Conservation (phyloP, 2,888 invertebrate genomes). For the Zelleria hepariella region DNA sequence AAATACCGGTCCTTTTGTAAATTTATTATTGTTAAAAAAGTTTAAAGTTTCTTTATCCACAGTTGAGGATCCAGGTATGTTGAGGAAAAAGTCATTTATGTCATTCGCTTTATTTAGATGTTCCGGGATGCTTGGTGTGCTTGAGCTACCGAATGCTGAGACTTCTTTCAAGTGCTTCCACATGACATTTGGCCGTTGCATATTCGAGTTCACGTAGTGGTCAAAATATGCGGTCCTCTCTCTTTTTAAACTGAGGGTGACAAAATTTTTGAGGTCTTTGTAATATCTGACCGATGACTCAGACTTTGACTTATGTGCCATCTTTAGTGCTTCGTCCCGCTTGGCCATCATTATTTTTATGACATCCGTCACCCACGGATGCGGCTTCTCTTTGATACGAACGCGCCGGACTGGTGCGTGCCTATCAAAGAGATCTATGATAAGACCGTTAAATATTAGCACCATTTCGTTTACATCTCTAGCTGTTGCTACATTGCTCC, state of each 20-base stretch:
- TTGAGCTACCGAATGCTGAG: background rate
- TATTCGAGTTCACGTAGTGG: background rate
- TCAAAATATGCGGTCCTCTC: background rate
- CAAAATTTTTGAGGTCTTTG: background rate
- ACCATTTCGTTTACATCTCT: background rate
- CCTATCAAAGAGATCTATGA: background rate
- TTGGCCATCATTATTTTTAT: background rate
- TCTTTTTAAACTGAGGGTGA: background rate
- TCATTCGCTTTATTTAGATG: background rate
- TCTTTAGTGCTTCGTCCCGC: background rate
- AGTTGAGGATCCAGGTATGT: background rate
- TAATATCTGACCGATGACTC: background rate
- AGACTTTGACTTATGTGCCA: background rate
- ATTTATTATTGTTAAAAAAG: background rate
- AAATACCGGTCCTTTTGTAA: background rate
- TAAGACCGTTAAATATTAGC: background rate
- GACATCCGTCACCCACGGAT: slow-evolving; percentile 3
- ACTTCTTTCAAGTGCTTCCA: background rate
- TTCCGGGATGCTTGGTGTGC: background rate
- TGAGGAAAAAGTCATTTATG: background rate
- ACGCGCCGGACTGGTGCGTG: background rate
- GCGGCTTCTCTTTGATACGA: background rate
- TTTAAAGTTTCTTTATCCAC: background rate
- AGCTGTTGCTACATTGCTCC: background rate
- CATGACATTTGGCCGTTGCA: background rate